phyloP scores from a whole-genome alignment of 2,113 vertebrate genomes.

The Bujurquina vittata region DNA sequence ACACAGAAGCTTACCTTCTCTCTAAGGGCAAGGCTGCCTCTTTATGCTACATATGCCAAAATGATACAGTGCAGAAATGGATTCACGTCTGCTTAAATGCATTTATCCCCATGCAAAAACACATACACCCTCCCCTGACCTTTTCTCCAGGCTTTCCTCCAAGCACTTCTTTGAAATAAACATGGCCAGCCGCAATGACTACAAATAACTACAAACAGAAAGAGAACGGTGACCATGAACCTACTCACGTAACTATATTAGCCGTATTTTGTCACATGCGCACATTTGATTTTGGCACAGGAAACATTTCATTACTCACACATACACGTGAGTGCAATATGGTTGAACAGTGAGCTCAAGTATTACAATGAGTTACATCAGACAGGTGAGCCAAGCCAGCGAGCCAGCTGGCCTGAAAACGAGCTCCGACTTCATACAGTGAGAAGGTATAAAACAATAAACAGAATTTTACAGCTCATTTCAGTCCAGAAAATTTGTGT shows the following conservation, averaged over 20 bases:
- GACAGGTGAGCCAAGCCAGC: conserved; percentile 42
- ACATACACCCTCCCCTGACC: not conserved
- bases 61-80: conserved; percentile 15
- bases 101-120: conserved; percentile 24
- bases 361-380: conserved; percentile 61
- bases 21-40: conserved; percentile 23
- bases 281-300: conserved; percentile 14
- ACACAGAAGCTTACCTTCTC: conserved; percentile 41
- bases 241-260: not conserved
- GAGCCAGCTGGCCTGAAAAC: conserved; percentile 62
- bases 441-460: conserved; percentile 39
- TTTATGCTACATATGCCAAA: conserved; percentile 32
- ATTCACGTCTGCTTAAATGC: conserved; percentile 22
- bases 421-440: conserved; percentile 53
- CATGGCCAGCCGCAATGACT: not conserved
- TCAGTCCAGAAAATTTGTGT: conserved; percentile 19
- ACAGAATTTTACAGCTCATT: conserved; percentile 23
- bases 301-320: not conserved
- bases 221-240: not conserved
- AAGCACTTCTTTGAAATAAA: not conserved
- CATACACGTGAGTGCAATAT: conserved; percentile 37
- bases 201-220: not conserved
- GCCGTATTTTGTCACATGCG: not conserved
- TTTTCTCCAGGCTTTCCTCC: not conserved
- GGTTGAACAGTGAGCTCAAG: conserved; percentile 36